Evolutionary conservation across 2,888 invertebrate species (phyloP), one percentile per base, ranked within the genome.

Genomic region (Lasioglossum oenotherae): DNA sequence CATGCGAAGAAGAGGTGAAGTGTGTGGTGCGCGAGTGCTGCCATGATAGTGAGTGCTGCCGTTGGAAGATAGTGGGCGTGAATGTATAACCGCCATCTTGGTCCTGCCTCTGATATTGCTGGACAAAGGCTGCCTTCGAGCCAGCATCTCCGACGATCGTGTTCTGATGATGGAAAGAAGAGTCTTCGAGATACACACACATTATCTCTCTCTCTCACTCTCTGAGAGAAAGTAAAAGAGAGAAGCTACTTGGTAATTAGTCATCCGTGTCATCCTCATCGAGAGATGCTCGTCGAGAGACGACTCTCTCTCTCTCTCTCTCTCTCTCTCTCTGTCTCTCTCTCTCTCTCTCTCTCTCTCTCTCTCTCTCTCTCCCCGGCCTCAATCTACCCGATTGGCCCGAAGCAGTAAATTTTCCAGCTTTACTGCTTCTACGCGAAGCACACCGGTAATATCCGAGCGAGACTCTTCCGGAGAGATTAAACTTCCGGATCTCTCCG

Each of bases 381-480:
- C 69, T 77, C 80, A 31, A 80, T 82, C 80, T 41, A 67, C 46
- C 14, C 44, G 80, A 78, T 79, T 78, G 69, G 69, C 69, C 14
- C 72, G 14, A n/a, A 35, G 81, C 79, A 80, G 53, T 86, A 78
- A 87, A 87, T 82, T 82, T 69, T 53, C 77, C 57, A 57, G 6
- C 64, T 81, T 86, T 78, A 84, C 64, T 46, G 41, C 80, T 69
- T 46, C 71, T 8, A n/a, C 44, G 60, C 49, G 57, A 78, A 74
- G 38, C 41, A 16, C 74, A 49, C 71, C 35, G 35, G 84, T 78
- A 83, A 82, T 82, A 84, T 78, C 49, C 38, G 77, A 78, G 77
- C 60, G 44, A 74, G 79, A 79, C 71, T 79, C 74, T 74, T 78
- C 44, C 46, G 35, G 2, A 44, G 53, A 71, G 74, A 84, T 80